Evolutionary conservation across 2,888 invertebrate species (phyloP).

Genomic region (Drosophila kuntzei): DNA sequence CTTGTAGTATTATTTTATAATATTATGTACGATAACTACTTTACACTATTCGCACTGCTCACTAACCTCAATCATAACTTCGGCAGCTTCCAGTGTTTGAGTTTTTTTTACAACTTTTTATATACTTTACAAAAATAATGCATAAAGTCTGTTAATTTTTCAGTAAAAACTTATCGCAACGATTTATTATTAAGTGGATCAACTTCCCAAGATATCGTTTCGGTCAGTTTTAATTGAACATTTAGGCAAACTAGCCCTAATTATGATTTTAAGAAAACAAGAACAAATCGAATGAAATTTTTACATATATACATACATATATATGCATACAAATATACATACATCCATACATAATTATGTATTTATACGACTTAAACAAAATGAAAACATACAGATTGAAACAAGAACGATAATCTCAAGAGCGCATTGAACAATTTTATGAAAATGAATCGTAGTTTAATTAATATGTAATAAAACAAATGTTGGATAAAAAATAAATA

Average conservation of each 20-base stretch:
- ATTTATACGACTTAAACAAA: conserved; percentile 58
- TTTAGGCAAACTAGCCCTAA: conserved; percentile 9
- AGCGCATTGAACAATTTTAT: conserved; percentile 74
- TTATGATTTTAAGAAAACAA: conserved; percentile 39
- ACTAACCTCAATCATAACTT: conserved; percentile 42
- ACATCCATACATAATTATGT: conserved; percentile 46
- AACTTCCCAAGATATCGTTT: neutral
- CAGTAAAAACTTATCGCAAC: neutral
- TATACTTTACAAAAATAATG: conserved; percentile 8
- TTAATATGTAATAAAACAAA: conserved; percentile 68
- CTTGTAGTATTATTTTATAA: conserved; percentile 60
- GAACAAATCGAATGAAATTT: conserved; percentile 57
- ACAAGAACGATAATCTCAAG: conserved; percentile 58
- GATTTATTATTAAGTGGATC: neutral
- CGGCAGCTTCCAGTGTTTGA: conserved; percentile 62
- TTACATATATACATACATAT: conserved; percentile 48
- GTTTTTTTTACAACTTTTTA: conserved; percentile 40
- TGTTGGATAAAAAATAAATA: conserved; percentile 69
- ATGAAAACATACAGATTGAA: conserved; percentile 40
- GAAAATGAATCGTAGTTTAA: conserved; percentile 70
- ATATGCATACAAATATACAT: conserved; percentile 35
- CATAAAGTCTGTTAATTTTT: conserved; percentile 21
- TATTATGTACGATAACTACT: conserved; percentile 17
- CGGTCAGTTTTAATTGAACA: conserved; percentile 18
- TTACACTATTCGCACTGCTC: conserved; percentile 26